Evolutionary conservation across 2,113 vertebrate species (phyloP), one percentile per base, ranked within the genome.

Genomic region (Okapia johnstoni): DNA sequence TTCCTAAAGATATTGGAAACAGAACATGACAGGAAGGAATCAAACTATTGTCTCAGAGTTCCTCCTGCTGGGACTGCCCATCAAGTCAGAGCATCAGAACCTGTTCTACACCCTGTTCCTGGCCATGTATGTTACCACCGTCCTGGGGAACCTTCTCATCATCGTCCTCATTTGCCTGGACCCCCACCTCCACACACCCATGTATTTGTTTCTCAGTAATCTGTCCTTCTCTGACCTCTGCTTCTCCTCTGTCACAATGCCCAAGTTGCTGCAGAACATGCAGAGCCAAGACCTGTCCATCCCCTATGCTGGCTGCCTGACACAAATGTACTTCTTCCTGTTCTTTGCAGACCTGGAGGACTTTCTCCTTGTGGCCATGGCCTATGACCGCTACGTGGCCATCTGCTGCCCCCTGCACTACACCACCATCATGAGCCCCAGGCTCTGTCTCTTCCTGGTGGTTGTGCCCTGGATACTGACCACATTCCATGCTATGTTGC

Each of bases 311-410:
- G 81, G 17, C 0, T 98, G 98, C 26, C 40, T 98, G 25, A 17
- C 88, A 0, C 98, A 98, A 30, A 94, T 97, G 81, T 97, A 97
- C 33, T 98, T 98, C 60, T 96, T 97, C 19, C 7, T 98, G 5
- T 90, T 95, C 48, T 97, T 98, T 92, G 84, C 1, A 30, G 97
- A 90, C 3, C 50, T 98, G 0, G 97, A 97, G 52, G 81, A 25
- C 36, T 95, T 98, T 16, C 90, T 98, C 0, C 91, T 98, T 16
- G 92, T 95, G 30, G 43, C 63, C 84, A 98, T 66, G 63, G 63
- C 63, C 63, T 66, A 66, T 66, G 63, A 66, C 63, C 63, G 16
- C 16, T 66, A 66, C 2, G 16, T 66, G 33, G 63, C 63, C 33
- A 66, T 66, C 63, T 66, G 63, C 63, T 66, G 19, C 33, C 63